Conservation (phyloP, 2,113 vertebrate genomes). For the Corapipo altera region DNA sequence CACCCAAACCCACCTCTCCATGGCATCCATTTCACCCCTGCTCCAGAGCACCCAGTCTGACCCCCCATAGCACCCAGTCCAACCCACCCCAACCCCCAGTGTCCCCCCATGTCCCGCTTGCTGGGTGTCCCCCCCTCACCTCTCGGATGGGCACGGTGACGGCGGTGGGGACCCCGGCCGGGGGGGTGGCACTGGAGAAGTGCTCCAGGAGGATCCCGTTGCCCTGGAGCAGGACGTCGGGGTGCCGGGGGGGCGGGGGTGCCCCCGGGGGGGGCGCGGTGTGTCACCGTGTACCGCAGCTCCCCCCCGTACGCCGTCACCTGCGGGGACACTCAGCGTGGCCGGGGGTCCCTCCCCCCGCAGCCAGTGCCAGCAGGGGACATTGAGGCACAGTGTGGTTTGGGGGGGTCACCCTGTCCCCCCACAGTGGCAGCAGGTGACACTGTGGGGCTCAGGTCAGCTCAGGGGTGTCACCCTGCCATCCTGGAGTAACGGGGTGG, state of each 20-base stretch:
- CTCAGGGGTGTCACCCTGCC: no score
- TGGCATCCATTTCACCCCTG: no score
- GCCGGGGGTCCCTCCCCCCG: background rate
- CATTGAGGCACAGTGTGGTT: rapidly evolving
- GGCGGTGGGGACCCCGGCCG: constrained; percentile 63
- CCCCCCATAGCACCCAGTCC: no score
- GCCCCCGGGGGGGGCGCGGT: constrained; percentile 58
- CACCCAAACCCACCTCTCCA: background rate
- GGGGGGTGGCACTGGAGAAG: constrained; percentile 47
- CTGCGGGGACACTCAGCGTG: constrained; percentile 60
- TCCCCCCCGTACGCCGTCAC: constrained; percentile 95
- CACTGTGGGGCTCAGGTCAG: background rate
- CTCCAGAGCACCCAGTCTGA: background rate
- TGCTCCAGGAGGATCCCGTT: constrained; percentile 90
- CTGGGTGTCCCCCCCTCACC: constrained; percentile 68
- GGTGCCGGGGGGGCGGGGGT: constrained; percentile 55
- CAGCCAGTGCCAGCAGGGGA: background rate
- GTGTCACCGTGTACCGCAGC: constrained; percentile 84
- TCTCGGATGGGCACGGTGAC: constrained; percentile 86
- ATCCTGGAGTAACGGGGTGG: no score
- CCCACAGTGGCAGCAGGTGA: background rate
- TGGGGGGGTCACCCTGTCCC: background rate
- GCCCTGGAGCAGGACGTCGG: constrained; percentile 88
- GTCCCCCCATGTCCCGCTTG: background rate
- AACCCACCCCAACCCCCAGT: background rate